These are phyloP conservation scores for Knipowitschia caucasica DNA, from an alignment of 2,797 vertebrate genomes.

Conservation along the genomic window DNA sequence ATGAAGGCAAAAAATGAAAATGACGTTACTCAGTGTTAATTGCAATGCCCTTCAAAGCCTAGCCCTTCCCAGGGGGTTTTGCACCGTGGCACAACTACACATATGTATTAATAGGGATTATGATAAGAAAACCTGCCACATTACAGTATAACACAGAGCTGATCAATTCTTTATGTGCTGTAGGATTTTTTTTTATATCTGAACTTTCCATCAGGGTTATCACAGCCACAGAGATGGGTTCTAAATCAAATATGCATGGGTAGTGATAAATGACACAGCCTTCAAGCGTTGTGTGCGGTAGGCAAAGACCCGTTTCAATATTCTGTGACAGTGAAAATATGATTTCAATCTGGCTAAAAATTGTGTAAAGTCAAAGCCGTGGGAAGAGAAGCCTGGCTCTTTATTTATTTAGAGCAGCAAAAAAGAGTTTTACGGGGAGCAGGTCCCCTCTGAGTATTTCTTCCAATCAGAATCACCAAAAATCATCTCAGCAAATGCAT, in stretches of 20 bases:
- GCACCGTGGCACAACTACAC: slow-evolving; percentile 41
- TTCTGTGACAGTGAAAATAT: slow-evolving; percentile 21
- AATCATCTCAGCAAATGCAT: slow-evolving; percentile 52
- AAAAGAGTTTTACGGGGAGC: slow-evolving; percentile 40
- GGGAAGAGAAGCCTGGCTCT: slow-evolving; percentile 24
- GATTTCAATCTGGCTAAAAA: slow-evolving; percentile 27
- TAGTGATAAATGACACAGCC: slow-evolving; percentile 47
- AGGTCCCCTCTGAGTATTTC: slow-evolving; percentile 29
- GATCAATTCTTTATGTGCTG: slow-evolving; percentile 44
- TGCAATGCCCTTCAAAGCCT: slow-evolving; percentile 73
- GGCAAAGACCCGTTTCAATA: slow-evolving; percentile 39
- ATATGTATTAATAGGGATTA: slow-evolving; percentile 61
- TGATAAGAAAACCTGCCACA: slow-evolving; percentile 43
- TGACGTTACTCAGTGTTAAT: slow-evolving; percentile 65
- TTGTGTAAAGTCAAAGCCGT: slow-evolving; percentile 10
- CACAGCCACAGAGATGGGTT: slow-evolving; percentile 19
- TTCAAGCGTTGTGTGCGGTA: slow-evolving; percentile 34
- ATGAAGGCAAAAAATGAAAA: slow-evolving; percentile 43
- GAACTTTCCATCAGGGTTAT: slow-evolving; percentile 20
- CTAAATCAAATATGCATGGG: slow-evolving; percentile 52
- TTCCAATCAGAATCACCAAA: slow-evolving; percentile 54
- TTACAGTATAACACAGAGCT: slow-evolving; percentile 40
- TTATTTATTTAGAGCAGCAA: slow-evolving; percentile 50
- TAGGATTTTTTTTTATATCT: slow-evolving; percentile 18
- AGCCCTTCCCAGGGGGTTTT: slow-evolving; percentile 45